Base-by-base conservation (phyloP, 2,888 invertebrate species). In the Ernsta delagoae region DNA sequence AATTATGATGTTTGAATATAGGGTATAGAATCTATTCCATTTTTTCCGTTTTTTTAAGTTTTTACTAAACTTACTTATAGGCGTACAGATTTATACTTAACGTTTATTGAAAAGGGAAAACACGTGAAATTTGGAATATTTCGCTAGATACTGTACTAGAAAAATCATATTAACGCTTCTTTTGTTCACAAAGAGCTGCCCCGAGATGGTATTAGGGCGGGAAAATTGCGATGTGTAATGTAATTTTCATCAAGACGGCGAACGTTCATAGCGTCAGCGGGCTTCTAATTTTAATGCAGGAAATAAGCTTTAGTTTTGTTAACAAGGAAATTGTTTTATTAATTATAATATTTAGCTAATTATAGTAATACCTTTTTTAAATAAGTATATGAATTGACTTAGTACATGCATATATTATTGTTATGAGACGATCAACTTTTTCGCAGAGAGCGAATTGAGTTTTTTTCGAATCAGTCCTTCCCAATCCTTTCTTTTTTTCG, bases 141-240 rank as follows among this genome's bases (percentile, higher is more conserved):
- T 16, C 50, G 7, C 16, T 16, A 50, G 11, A 8, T 8, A 16
- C 12, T 16, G 16, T 50, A 8, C 16, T 50, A 50, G 7, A 50
- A 61, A 7, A 50, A 61, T 61, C 50, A 50, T 50, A 50, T 61
- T 50, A 50, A 48, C 61, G 50, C 50, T 61, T 36, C 36, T 61
- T 61, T 45, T 16, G 61, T 36, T 61, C 50, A 61, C 61, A 61
- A 61, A 61, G 61, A 50, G 50, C 61, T 61, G 34, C 50, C 12
- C 50, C 50, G 9, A 50, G 61, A 61, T 31, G 50, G 12, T 61
- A 50, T 61, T 61, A 61, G 12, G 61, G 48, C 50, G 36, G 45
- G 48, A 50, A 61, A 61, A 50, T 61, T 50, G 50, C 36, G 34
- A 61, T 36, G 48, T 61, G 61, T 50, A 61, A 50, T 36, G 56